Evolutionary conservation across 2,888 invertebrate genomes (phyloP).

Genomic region (Taenaris catops): DNA sequence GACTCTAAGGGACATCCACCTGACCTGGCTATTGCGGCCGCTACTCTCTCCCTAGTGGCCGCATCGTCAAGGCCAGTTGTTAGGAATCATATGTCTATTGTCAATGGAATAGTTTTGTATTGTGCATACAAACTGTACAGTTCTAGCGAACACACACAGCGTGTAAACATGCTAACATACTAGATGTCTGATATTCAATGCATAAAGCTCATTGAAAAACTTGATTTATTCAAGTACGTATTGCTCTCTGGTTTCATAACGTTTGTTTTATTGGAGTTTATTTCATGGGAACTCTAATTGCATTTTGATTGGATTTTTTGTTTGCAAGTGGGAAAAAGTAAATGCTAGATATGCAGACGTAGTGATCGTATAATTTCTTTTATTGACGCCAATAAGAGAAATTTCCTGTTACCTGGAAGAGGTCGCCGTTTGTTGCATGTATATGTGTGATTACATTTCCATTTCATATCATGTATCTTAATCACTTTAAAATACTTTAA

Average conservation of each 20-base stretch:
- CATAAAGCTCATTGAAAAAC: conserved; percentile 22
- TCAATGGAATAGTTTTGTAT: conserved; percentile 54
- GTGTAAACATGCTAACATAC: conserved; percentile 39
- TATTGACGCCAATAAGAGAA: no score
- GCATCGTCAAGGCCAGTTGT: no score
- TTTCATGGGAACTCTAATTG: conserved; percentile 10
- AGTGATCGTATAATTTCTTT: not conserved
- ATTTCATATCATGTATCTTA: no score
- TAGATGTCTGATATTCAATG: conserved; percentile 22
- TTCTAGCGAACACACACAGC: no score
- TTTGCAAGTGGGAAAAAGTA: not conserved
- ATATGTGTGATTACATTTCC: no score
- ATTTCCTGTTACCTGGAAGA: no score
- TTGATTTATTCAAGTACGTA: conserved; percentile 17
- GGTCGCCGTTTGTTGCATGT: no score
- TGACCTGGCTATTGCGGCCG: no score
- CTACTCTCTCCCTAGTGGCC: no score
- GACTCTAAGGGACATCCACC: no score
- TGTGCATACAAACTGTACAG: conserved; percentile 40
- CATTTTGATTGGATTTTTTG: conserved; percentile 9
- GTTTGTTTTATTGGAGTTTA: conserved; percentile 14
- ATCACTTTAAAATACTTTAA: no score
- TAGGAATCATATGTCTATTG: conserved; percentile 72
- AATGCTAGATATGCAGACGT: not conserved
- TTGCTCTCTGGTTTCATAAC: conserved; percentile 12